Conservation (phyloP, 2,113 vertebrate genomes). For the Prietella phreatophila region DNA sequence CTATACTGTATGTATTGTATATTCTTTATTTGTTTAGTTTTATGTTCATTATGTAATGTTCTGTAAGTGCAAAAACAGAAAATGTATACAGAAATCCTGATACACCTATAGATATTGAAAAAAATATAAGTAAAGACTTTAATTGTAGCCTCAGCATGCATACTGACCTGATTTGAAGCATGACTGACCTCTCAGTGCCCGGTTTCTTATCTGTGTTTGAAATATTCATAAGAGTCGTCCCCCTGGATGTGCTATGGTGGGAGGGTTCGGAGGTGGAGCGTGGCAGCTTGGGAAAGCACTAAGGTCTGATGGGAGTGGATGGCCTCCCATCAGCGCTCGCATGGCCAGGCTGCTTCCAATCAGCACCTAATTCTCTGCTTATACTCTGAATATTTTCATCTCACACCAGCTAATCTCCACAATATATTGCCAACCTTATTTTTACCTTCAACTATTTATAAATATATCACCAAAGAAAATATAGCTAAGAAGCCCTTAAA, state of each 20-base stretch:
- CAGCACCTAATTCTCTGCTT: constrained; percentile 29
- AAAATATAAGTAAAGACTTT: constrained; percentile 23
- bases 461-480: constrained; percentile 27
- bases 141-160: constrained; percentile 35
- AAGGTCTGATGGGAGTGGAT: constrained; percentile 36
- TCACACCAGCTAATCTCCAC: constrained; percentile 8
- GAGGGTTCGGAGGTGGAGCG: constrained; percentile 45
- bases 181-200: constrained; percentile 52
- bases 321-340: constrained; percentile 34
- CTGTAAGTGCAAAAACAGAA: background rate
- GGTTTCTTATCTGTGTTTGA: constrained; percentile 52
- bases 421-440: constrained; percentile 10
- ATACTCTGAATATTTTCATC: constrained; percentile 4
- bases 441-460: constrained; percentile 24
- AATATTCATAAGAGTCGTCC: constrained; percentile 54
- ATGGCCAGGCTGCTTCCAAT: constrained; percentile 25
- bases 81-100: background rate
- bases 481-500: constrained; percentile 27
- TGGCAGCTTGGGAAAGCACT: constrained; percentile 42
- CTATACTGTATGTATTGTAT: background rate
- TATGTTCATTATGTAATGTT: background rate
- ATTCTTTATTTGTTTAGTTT: background rate
- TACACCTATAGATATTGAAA: background rate
- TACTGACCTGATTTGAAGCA: constrained; percentile 50
- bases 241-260: constrained; percentile 40